Evolutionary conservation across 2,888 invertebrate species (phyloP).

Genomic region (Alviniconcha strummeri): DNA sequence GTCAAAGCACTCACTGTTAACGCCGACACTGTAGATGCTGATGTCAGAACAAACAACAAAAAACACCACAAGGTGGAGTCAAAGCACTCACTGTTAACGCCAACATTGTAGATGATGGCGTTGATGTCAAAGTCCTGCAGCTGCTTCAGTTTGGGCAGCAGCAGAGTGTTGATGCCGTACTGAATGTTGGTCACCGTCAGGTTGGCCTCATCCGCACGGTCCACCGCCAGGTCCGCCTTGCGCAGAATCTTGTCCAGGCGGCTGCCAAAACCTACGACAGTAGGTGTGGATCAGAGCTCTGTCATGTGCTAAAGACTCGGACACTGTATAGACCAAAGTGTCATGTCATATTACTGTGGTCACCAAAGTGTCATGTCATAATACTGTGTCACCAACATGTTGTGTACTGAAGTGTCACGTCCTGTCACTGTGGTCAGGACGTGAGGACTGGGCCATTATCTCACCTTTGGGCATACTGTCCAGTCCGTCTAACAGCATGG

Average conservation of each 20-base stretch:
- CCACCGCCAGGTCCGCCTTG: constrained; percentile 50
- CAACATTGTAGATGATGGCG: constrained; percentile 39
- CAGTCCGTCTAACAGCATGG: constrained; percentile 36
- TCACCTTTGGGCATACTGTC: constrained; percentile 48
- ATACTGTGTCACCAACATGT: background rate
- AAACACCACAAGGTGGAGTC: background rate
- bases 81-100: constrained; percentile 33
- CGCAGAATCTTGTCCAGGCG: constrained; percentile 41
- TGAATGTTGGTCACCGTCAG: constrained; percentile 47
- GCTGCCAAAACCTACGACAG: constrained; percentile 35
- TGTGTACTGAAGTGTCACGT: background rate
- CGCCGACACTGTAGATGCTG: background rate
- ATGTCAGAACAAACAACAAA: background rate
- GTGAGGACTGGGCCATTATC: background rate
- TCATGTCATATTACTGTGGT: too few relatives aligned
- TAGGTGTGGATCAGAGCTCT: background rate
- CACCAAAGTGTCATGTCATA: background rate
- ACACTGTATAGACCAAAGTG: too few relatives aligned
- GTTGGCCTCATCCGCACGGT: constrained; percentile 48
- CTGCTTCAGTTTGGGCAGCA: constrained; percentile 50
- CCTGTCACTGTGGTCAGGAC: background rate
- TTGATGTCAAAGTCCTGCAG: constrained; percentile 41
- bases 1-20: constrained; percentile 27
- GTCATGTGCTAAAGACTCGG: too few relatives aligned
- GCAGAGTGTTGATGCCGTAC: constrained; percentile 51